Conservation (phyloP, 2,113 vertebrate genomes). For the Lanius ludovicianus region DNA sequence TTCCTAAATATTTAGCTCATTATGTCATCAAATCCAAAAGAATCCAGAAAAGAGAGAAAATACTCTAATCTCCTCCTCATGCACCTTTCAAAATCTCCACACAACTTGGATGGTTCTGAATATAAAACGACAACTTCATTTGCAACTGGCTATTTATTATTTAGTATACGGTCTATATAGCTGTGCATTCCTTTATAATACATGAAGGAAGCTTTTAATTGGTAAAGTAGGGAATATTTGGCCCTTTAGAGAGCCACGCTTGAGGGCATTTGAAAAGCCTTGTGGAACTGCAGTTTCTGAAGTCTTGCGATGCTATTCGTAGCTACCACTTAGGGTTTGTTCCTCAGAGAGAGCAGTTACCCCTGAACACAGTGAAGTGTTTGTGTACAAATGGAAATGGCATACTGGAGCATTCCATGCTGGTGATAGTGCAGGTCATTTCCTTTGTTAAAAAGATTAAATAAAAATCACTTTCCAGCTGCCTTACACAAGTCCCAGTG, state of each 20-base stretch:
- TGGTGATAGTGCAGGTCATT: background rate
- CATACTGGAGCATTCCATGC: background rate
- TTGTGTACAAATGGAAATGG: background rate
- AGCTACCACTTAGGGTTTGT: background rate
- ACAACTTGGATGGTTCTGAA: background rate
- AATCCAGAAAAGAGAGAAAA: background rate
- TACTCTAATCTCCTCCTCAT: background rate
- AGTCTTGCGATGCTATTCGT: background rate
- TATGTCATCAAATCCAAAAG: constrained; percentile 2
- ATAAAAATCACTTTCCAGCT: background rate
- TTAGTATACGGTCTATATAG: constrained; percentile 23
- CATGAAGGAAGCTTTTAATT: constrained; percentile 45
- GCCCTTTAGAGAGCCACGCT: background rate
- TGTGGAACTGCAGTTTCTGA: background rate
- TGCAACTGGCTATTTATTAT: constrained; percentile 47
- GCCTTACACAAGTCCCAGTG: rapidly evolving
- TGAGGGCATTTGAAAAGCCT: background rate
- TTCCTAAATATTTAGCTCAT: background rate
- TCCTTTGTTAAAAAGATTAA: background rate
- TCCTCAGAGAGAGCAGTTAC: background rate
- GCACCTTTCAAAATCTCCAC: background rate
- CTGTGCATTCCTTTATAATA: constrained; percentile 27
- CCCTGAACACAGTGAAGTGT: background rate
- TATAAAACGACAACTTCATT: background rate
- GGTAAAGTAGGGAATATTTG: background rate